These are phyloP conservation scores for Oikopleura albicans DNA, from an alignment of 23 tunicate genomes.

Conservation along the genomic window DNA sequence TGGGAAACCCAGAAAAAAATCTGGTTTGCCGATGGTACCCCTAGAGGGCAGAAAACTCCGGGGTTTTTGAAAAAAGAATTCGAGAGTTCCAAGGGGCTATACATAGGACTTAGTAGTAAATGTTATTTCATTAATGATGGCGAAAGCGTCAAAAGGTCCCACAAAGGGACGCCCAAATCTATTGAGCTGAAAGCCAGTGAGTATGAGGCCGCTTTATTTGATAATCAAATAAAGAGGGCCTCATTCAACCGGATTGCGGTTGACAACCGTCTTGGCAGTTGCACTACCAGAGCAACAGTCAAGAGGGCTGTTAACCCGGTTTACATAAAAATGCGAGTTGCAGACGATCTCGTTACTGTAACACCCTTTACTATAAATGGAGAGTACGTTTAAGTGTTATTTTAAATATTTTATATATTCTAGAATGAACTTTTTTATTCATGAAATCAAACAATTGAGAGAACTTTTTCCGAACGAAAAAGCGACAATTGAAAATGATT, in stretches of 20 bases:
- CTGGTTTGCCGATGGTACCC: not conserved
- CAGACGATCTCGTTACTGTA: not conserved
- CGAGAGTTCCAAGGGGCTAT: not conserved
- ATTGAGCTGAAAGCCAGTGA: not conserved
- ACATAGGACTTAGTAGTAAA: not conserved
- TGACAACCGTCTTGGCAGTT: not conserved
- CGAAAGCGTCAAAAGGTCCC: not conserved
- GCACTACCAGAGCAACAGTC: not conserved
- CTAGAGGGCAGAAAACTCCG: not conserved
- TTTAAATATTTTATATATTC: not conserved
- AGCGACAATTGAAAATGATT: not conserved
- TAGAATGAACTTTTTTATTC: not conserved
- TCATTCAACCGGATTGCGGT: not conserved
- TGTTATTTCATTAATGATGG: not conserved
- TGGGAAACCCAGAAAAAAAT: not conserved
- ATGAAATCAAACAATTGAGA: not conserved
- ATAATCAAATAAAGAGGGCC: not conserved
- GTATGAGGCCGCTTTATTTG: not conserved
- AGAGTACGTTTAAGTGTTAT: not conserved
- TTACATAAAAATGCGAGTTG: not conserved
- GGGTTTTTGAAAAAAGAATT: not conserved
- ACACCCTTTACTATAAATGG: not conserved
- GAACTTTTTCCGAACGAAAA: not conserved
- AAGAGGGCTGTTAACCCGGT: not conserved
- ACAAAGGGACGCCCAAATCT: not conserved